These are phyloP conservation scores for Actinemys pallida DNA, from an alignment of 2,113 vertebrate genomes.

Conservation along the genomic window DNA sequence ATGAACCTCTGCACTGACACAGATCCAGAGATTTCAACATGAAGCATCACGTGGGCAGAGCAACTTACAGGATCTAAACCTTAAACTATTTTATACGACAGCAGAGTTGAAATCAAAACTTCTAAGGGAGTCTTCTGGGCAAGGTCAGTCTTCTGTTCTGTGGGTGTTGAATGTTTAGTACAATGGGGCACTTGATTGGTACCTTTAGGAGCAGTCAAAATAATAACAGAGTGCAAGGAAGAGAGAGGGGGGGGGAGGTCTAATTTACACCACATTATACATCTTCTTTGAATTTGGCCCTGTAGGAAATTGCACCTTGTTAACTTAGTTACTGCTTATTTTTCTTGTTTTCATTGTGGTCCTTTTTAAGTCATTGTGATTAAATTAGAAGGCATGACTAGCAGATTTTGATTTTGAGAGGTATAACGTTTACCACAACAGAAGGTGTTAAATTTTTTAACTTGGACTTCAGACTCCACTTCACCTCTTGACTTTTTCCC, in stretches of 20 bases:
- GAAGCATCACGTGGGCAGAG: background rate
- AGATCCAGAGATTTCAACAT: background rate
- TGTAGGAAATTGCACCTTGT: background rate
- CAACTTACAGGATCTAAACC: background rate
- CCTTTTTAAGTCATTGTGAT: accelerated
- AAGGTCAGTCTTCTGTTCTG: background rate
- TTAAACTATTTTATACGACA: background rate
- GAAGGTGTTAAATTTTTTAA: background rate
- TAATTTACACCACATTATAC: background rate
- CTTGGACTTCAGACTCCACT: background rate
- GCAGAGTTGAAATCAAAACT: background rate
- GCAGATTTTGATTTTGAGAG: background rate
- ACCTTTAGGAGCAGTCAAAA: background rate
- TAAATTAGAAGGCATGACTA: accelerated
- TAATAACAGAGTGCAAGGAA: background rate
- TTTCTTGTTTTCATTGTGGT: background rate
- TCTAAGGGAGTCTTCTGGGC: background rate
- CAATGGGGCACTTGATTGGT: background rate
- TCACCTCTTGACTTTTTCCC: background rate
- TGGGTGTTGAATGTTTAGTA: background rate
- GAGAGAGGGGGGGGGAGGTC: background rate
- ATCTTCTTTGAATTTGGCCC: background rate
- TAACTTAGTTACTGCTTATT: background rate
- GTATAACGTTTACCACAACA: background rate
- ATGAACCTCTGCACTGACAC: background rate